Evolutionary conservation across 2,797 vertebrate genomes (phyloP).

Genomic region (Prionace glauca): DNA sequence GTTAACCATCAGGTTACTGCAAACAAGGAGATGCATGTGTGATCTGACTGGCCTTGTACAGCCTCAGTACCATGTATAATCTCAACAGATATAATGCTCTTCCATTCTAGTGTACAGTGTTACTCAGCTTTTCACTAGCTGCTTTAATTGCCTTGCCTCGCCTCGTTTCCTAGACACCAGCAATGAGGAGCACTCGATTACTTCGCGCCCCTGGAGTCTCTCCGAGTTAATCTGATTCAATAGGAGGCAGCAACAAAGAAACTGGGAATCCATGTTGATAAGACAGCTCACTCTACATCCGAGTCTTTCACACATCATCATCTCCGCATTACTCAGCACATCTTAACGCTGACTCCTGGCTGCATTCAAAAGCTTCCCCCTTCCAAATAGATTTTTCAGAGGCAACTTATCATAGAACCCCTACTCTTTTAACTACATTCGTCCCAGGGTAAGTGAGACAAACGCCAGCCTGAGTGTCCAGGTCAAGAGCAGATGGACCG

Average conservation of each 20-base stretch:
- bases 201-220: background rate
- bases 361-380: background rate
- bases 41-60: background rate
- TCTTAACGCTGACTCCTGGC: background rate
- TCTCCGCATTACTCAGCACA: background rate
- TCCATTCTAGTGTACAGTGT: background rate
- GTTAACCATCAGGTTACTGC: background rate
- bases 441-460: background rate
- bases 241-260: background rate
- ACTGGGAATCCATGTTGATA: background rate
- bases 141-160: background rate
- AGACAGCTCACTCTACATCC: background rate
- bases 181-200: background rate
- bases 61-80: background rate
- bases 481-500: too few species aligned
- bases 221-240: background rate
- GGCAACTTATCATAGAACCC: background rate
- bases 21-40: background rate
- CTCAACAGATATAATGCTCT: background rate
- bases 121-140: background rate
- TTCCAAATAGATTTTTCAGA: too few species aligned
- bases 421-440: background rate
- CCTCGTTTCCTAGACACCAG: background rate
- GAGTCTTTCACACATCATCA: background rate
- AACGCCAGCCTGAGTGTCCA: background rate